Evolutionary conservation across 92 coral and sea anemone species (phyloP), one percentile per base, ranked within the genome.

Genomic region (Zoanthus sansibaricus): DNA sequence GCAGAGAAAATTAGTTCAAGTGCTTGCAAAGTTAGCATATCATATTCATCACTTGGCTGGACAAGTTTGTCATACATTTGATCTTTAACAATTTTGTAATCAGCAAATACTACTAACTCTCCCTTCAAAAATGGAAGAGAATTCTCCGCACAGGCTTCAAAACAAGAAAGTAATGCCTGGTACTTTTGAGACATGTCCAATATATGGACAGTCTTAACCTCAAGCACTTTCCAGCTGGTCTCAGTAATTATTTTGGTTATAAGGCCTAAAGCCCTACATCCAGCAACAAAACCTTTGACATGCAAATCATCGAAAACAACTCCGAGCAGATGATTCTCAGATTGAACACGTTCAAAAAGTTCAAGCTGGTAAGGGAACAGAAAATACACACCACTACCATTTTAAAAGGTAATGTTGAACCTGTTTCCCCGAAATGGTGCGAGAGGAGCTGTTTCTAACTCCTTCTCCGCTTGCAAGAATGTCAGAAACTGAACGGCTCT

Each of bases 201-300:
- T 17, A 73, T 44, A 44, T 73, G 77, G 54, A 42, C 54, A n/a
- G 77, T 46, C 55, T 73, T 73, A 46, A 46, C 77, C 55, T 73
- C 77, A 73, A 73, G 55, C 17, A 73, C 54, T 73, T 46, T 73
- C 77, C 77, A 46, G 77, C 46, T 58, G 77, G 77, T 31, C 54
- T 45, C 77, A 42, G 77, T 73, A n/a, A 73, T 73, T 42, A 73
- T 73, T 46, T 73, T 73, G 31, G 77, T n/a, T 73, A 73, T 73
- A n/a, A 73, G 77, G 54, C 77, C 77, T 73, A 73, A 42, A n/a
- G 77, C 77, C 54, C 54, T 73, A 73, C 77, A 73, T 17, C 77
- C 77, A 42, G 77, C 77, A 42, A 45, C 77, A 73, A 73, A 73
- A n/a, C 54, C 52, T 42, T 73, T 73, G 31, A 73, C 77, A 42